Conservation (phyloP, 1,140 invertebrate genomes). For the Anthonomus grandis region DNA sequence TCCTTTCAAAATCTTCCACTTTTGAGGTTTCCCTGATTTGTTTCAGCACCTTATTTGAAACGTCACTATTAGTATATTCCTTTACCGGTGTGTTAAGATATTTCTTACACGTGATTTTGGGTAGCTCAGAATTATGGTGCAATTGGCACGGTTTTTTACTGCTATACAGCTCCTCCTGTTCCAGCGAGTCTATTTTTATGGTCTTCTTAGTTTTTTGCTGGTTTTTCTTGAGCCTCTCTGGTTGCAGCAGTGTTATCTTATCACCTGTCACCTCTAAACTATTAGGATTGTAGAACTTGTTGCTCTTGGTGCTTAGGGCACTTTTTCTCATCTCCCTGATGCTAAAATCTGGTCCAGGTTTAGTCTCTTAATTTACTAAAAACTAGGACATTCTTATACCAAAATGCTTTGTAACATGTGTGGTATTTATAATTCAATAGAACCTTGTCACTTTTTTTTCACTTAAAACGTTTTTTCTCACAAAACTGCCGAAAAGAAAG, state of each 20-base stretch:
- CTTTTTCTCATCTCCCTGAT: slow-evolving; percentile 16
- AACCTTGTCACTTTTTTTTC: neutral
- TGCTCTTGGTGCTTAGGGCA: slow-evolving; percentile 9
- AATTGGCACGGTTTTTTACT: slow-evolving; percentile 6
- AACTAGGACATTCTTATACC: neutral
- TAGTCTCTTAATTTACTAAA: neutral
- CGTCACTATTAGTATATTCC: slow-evolving; percentile 21
- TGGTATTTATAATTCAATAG: too few species aligned
- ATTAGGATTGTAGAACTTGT: slow-evolving; percentile 14
- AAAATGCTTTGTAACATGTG: too few species aligned
- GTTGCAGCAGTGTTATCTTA: neutral
- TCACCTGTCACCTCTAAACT: slow-evolving; percentile 14
- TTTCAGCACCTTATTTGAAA: slow-evolving; percentile 26
- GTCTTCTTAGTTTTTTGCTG: slow-evolving; percentile 1
- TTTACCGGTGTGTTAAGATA: slow-evolving; percentile 16
- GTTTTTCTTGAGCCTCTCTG: neutral
- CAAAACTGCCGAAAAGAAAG: slow-evolving; percentile 2
- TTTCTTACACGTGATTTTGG: slow-evolving; percentile 1
- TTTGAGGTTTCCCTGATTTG: slow-evolving; percentile 37
- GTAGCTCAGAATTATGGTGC: neutral
- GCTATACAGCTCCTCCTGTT: neutral
- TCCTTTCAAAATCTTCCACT: slow-evolving; percentile 35
- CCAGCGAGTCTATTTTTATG: slow-evolving; percentile 2
- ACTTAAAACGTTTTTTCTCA: slow-evolving; percentile 7
- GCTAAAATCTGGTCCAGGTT: neutral